These are phyloP conservation scores for Aplidium turbinatum DNA, from an alignment of 23 tunicate genomes.

Conservation along the genomic window DNA sequence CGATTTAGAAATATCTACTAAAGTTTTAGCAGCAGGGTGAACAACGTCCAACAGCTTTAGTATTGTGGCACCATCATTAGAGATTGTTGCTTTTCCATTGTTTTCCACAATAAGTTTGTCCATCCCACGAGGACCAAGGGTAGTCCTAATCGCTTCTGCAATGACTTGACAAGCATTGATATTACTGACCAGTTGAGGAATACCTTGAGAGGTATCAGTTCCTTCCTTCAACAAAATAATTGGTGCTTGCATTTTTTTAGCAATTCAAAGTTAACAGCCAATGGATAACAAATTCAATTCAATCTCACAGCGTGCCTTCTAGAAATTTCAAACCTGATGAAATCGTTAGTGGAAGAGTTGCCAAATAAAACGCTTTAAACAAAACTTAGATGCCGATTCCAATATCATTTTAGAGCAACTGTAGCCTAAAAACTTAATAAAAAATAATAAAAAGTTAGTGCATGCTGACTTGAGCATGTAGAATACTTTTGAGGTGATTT, in stretches of 20 bases:
- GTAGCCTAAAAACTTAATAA: too few relatives aligned
- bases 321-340: too few relatives aligned
- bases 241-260: conserved; percentile 75
- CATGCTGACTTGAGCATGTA: too few relatives aligned
- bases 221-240: conserved; percentile 94
- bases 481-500: too few relatives aligned
- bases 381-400: too few relatives aligned
- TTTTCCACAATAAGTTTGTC: conserved; percentile 91
- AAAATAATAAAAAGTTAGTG: too few relatives aligned
- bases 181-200: conserved; percentile 94
- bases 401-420: too few relatives aligned
- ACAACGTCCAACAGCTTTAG: conserved; percentile 89
- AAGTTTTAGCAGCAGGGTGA: conserved; percentile 97
- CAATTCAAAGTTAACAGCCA: too few relatives aligned
- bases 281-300: too few relatives aligned
- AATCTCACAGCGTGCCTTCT: too few relatives aligned
- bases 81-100: conserved; percentile 89
- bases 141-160: conserved; percentile 90
- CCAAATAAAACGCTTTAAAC: too few relatives aligned
- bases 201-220: conserved; percentile 96
- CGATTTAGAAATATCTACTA: conserved; percentile 94
- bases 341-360: too few relatives aligned
- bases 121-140: conserved; percentile 98
- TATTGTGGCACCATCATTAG: conserved; percentile 99
- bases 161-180: conserved; percentile 98